phyloP scores from a whole-genome alignment of 2,113 vertebrate genomes.

The Tauraco erythrolophus region DNA sequence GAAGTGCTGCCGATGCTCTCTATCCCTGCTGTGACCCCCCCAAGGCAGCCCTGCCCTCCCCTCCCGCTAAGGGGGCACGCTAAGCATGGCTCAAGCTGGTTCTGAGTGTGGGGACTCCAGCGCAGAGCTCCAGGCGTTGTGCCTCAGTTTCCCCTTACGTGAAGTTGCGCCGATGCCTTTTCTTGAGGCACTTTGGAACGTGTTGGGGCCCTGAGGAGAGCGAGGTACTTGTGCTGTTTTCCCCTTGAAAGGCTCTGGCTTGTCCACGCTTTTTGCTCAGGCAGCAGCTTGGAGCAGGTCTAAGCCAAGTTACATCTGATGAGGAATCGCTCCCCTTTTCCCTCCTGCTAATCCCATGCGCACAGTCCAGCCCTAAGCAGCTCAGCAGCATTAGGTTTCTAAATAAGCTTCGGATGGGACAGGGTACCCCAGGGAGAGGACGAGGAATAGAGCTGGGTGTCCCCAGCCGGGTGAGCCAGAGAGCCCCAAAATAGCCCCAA shows the following conservation, averaged over 20 bases:
- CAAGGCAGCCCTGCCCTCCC: neutral
- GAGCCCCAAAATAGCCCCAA: neutral
- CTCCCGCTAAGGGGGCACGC: neutral
- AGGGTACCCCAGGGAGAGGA: neutral
- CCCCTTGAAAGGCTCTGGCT: neutral
- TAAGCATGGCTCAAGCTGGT: neutral
- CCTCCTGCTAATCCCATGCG: neutral
- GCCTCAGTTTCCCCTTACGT: neutral
- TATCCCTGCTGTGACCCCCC: neutral
- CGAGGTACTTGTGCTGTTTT: neutral
- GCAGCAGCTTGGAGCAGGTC: neutral
- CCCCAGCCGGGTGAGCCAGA: neutral
- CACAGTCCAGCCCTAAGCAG: neutral
- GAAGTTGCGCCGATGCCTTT: rapidly evolving
- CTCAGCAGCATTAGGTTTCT: conserved; percentile 13
- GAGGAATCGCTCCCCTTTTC: neutral
- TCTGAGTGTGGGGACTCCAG: rapidly evolving
- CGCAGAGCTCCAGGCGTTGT: neutral
- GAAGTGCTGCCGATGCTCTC: rapidly evolving
- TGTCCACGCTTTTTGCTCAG: neutral
- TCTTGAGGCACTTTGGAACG: neutral
- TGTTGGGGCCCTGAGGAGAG: neutral
- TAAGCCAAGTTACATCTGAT: rapidly evolving
- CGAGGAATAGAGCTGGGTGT: neutral
- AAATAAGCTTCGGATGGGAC: neutral